These are phyloP conservation scores for Philantomba maxwellii DNA, from an alignment of 2,113 vertebrate species.

Conservation along the genomic window DNA sequence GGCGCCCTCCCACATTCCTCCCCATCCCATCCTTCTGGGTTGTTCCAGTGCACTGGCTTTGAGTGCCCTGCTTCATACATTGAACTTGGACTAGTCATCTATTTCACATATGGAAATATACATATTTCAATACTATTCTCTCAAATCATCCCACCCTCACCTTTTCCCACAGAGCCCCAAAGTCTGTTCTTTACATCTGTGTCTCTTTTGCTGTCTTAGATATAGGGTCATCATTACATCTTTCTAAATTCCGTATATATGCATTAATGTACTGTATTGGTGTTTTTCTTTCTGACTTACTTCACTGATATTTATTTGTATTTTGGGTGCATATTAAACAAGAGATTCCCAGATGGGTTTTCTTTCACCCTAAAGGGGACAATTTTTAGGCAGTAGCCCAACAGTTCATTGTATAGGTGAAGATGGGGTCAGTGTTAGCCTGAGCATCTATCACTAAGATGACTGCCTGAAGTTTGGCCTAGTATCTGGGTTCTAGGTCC, in stretches of 20 bases:
- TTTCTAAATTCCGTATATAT: not conserved
- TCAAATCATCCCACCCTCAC: not conserved
- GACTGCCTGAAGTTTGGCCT: not conserved
- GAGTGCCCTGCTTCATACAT: not conserved
- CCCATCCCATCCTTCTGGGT: not conserved
- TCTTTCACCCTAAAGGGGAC: not conserved
- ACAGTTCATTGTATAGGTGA: not conserved
- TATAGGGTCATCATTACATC: not conserved
- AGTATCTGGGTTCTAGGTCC: not conserved
- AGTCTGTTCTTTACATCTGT: not conserved
- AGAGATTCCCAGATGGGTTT: not conserved
- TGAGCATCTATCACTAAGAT: not conserved
- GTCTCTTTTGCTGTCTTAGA: not conserved
- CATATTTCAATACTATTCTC: not conserved
- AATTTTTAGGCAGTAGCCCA: not conserved
- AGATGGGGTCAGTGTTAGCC: not conserved
- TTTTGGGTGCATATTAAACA: not conserved
- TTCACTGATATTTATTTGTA: not conserved
- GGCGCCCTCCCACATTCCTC: not conserved
- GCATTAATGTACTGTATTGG: not conserved
- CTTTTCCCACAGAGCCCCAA: not conserved
- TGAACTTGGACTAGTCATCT: not conserved
- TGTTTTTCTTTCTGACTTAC: not conserved
- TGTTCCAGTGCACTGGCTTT: not conserved
- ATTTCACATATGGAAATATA: not conserved